A percentile compares a stretch with the other conserved stretches of the same genome.
These are phyloP conservation scores for Anseranas semipalmata DNA, from an alignment of 2,113 vertebrate genomes.

Conservation along the genomic window DNA sequence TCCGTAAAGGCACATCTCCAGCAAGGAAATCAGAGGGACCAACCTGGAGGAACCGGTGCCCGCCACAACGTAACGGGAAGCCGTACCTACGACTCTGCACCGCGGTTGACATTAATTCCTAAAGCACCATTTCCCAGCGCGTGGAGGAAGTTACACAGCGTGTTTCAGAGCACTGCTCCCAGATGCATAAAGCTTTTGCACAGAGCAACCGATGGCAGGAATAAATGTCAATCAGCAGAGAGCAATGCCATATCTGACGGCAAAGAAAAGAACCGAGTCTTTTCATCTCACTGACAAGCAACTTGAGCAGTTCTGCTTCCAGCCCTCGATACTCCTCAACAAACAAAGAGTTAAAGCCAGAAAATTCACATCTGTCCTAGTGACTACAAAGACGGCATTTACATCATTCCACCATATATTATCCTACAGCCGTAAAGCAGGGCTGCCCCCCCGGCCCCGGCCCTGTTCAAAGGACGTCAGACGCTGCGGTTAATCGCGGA, in stretches of 20 bases:
- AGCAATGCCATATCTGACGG: neutral
- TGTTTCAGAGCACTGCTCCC: neutral
- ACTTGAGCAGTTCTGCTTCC: neutral
- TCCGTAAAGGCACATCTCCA: neutral
- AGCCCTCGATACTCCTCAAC: neutral
- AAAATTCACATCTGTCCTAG: slow-evolving; percentile 14
- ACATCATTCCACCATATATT: neutral
- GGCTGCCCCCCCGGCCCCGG: neutral
- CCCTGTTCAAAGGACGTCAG: neutral
- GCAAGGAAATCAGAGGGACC: neutral
- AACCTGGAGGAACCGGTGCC: neutral
- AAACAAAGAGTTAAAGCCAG: neutral
- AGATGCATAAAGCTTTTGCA: neutral
- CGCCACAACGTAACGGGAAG: neutral
- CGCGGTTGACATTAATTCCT: neutral
- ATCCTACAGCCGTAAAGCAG: neutral
- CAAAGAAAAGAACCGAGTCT: neutral
- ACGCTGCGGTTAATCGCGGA: neutral
- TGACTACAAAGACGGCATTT: neutral
- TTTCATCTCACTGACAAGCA: slow-evolving; percentile 6
- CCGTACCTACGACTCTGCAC: neutral
- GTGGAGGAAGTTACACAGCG: neutral
- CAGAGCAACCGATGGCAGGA: neutral
- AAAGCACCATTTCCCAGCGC: neutral
- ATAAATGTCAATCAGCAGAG: slow-evolving; percentile 4